phyloP scores from a whole-genome alignment of 37 sponge, comb jelly and placozoan species.

The Cladorhizidae sp. region DNA sequence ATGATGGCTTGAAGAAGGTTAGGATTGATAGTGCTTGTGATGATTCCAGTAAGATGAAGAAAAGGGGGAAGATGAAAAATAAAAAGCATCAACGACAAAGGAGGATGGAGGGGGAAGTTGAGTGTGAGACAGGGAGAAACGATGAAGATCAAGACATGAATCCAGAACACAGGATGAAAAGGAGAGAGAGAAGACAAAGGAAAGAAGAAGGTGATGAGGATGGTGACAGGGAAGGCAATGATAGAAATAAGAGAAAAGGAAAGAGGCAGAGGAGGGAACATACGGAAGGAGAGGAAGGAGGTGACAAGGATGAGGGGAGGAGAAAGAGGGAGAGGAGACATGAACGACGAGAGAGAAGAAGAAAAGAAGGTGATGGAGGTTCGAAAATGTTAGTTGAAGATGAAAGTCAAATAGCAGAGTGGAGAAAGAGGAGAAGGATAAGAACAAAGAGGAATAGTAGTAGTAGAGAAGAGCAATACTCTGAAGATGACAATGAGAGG shows the following conservation, averaged over 20 bases:
- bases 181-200: background rate
- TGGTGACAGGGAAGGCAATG: background rate
- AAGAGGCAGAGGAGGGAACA: background rate
- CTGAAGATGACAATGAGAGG: background rate
- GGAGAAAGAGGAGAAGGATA: background rate
- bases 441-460: background rate
- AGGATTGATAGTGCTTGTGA: too few relatives aligned
- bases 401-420: too few relatives aligned
- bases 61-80: too few relatives aligned
- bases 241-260: background rate
- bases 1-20: too few relatives aligned
- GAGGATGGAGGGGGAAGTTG: too few relatives aligned
- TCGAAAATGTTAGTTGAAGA: too few relatives aligned
- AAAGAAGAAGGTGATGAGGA: background rate
- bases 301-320: background rate
- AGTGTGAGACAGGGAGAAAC: too few relatives aligned
- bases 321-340: background rate
- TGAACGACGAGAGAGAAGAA: background rate
- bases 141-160: too few relatives aligned
- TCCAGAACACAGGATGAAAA: background rate
- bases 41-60: too few relatives aligned
- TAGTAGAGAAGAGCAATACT: background rate
- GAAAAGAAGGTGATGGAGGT: background rate
- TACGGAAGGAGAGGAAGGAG: background rate
- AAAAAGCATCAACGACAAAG: too few relatives aligned